Conservation (phyloP, 1,140 invertebrate species). For the Drosophila subobscura region DNA sequence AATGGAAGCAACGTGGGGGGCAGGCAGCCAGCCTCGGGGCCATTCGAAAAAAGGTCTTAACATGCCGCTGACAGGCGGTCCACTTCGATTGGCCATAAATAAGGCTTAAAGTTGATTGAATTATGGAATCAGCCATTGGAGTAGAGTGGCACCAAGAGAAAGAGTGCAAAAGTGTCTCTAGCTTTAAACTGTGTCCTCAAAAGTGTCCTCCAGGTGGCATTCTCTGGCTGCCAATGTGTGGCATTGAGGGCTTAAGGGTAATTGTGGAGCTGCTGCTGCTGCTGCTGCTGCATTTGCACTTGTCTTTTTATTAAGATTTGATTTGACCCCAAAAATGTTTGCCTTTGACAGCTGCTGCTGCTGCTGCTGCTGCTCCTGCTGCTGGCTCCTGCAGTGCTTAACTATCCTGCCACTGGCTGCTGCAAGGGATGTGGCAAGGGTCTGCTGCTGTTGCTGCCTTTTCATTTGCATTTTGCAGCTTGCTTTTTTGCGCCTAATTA, state of each 20-base stretch:
- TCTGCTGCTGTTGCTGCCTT: constrained; percentile 5
- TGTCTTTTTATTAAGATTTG: constrained; percentile 39
- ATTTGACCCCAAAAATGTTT: constrained; percentile 45
- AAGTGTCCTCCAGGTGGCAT: neutral
- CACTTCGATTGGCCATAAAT: constrained; percentile 22
- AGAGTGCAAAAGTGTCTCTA: neutral
- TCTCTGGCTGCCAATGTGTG: too few species aligned
- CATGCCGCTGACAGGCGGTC: neutral
- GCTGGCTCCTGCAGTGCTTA: constrained; percentile 14
- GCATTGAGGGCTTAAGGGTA: neutral
- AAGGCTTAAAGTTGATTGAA: constrained; percentile 8
- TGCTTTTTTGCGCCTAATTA: constrained; percentile 57
- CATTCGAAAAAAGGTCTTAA: constrained; percentile 23
- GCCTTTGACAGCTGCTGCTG: constrained; percentile 36
- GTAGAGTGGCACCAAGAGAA: neutral
- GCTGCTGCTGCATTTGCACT: neutral
- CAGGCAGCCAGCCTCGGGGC: neutral
- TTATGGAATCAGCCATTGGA: too few species aligned
- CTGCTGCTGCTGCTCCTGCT: neutral
- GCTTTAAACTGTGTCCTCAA: neutral
- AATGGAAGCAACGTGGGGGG: constrained; percentile 26
- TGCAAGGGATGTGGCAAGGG: neutral
- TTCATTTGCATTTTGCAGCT: constrained; percentile 59
- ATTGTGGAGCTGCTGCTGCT: neutral
- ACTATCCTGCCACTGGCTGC: constrained; percentile 8